Evolutionary conservation across 1,140 invertebrate genomes (phyloP).

Genomic region (Tyrophagus putrescentiae): DNA sequence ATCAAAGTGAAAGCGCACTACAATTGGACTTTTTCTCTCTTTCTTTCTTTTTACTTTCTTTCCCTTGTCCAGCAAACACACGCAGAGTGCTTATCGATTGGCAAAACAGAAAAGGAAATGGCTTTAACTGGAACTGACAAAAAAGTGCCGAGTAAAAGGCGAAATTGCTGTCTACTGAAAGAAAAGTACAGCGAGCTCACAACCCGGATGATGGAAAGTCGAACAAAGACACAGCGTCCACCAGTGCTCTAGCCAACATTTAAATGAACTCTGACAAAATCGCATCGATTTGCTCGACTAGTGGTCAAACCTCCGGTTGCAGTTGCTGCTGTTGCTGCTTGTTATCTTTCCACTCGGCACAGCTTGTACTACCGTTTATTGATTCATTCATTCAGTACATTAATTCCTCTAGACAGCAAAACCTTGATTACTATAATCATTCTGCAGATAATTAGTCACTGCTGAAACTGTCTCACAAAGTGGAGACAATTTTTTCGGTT

Average conservation of each 20-base stretch:
- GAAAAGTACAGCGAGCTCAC: background rate
- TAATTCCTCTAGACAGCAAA: background rate
- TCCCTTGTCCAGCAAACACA: no score
- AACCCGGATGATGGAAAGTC: constrained; percentile 4
- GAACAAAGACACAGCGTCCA: background rate
- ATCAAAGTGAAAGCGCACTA: background rate
- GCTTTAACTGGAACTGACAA: constrained; percentile 4
- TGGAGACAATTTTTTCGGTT: background rate
- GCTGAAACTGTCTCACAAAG: background rate
- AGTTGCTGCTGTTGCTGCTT: background rate
- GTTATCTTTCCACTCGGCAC: background rate
- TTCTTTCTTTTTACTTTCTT: no score
- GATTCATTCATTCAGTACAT: background rate
- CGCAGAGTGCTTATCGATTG: no score
- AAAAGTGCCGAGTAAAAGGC: background rate
- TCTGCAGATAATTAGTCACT: background rate
- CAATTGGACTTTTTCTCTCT: no score
- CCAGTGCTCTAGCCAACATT: no score
- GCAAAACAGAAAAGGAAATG: constrained; percentile 12
- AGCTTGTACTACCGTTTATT: background rate
- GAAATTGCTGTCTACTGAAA: background rate
- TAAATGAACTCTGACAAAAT: background rate
- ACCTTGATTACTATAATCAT: constrained; percentile 14
- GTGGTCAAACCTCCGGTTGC: background rate
- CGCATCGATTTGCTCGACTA: background rate